Evolutionary conservation across 2,888 invertebrate species (phyloP), one percentile per base, ranked within the genome.

Genomic region (Scaptomyza cyrtandrae): DNA sequence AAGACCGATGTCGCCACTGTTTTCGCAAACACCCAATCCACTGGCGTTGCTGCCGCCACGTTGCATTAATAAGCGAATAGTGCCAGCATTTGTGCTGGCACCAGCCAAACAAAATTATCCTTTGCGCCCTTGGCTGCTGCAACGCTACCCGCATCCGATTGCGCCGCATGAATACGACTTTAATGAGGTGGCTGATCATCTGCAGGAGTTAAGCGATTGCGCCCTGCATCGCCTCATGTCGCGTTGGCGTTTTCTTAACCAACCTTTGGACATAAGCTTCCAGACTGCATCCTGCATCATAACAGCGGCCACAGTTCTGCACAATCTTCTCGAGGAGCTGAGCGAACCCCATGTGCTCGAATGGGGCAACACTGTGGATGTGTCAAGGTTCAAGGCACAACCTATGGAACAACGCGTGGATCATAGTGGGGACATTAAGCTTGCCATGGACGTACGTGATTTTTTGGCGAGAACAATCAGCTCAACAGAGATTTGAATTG

Each of bases 191-290:
- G 73, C 91, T 10, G 90, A 90, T 2, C 88, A 90, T 39, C 81
- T 91, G 5, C 83, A 90, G 3, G 84, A 88, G 7, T 80, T 89
- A 7, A 87, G 89, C 33, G 88, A 92, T n/a, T 78, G 85, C 16
- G 88, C 92, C 2, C 77, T 91, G 33, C 83, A 88, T 41, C 84
- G 92, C 0, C 69, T 91, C 0, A 90, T 91, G 82, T 89, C 90
- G 0, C 90, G 91, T 3, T 91, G 92, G 92, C 78, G 84, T 5
- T 90, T 92, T 11, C 86, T 91, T 0, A 85, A 84, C 10, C 86
- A 88, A 3, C 89, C 89, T 2, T 72, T 84, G 7, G 90, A 90
- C 52, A 80, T 92, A 0, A 88, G 90, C 45, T 86, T 90, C 4
- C 87, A 90, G 39, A 90, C 90, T 3, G 91, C 91, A 33, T 89